These are phyloP conservation scores for Rana temporaria DNA, from an alignment of 2,113 vertebrate species.

Conservation along the genomic window DNA sequence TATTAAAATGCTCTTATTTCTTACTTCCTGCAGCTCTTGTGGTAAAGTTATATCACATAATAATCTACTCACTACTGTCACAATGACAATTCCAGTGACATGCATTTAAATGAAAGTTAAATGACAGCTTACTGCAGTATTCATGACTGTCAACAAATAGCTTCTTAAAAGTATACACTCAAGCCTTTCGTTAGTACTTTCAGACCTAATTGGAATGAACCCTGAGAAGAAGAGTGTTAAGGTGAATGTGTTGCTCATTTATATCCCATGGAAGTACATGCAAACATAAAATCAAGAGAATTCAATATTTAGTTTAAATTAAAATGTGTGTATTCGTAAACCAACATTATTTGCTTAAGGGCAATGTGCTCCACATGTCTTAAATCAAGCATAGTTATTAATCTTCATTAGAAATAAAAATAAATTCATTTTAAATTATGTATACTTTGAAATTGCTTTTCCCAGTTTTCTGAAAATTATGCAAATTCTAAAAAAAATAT, in stretches of 20 bases:
- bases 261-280: conserved; percentile 39
- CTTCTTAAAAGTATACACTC: neutral
- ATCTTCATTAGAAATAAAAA: conserved; percentile 51
- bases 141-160: conserved; percentile 1
- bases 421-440: conserved; percentile 53
- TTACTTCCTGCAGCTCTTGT: neutral
- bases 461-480: conserved; percentile 48
- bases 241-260: conserved; percentile 42
- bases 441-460: conserved; percentile 53
- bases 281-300: conserved; percentile 42
- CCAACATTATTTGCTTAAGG: conserved; percentile 52
- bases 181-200: conserved; percentile 11
- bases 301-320: conserved; percentile 55
- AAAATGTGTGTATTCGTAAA: conserved; percentile 49
- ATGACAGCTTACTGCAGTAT: neutral
- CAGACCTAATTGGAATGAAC: conserved; percentile 44
- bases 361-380: conserved; percentile 44
- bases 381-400: conserved; percentile 52
- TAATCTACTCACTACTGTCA: neutral
- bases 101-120: neutral
- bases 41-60: neutral
- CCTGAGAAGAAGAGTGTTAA: conserved; percentile 38
- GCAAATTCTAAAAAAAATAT: conserved; percentile 38
- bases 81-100: conserved; percentile 2
- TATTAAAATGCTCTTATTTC: neutral